These are phyloP conservation scores for Sebastes steindachneri DNA, from an alignment of 2,797 vertebrate species.

Conservation along the genomic window DNA sequence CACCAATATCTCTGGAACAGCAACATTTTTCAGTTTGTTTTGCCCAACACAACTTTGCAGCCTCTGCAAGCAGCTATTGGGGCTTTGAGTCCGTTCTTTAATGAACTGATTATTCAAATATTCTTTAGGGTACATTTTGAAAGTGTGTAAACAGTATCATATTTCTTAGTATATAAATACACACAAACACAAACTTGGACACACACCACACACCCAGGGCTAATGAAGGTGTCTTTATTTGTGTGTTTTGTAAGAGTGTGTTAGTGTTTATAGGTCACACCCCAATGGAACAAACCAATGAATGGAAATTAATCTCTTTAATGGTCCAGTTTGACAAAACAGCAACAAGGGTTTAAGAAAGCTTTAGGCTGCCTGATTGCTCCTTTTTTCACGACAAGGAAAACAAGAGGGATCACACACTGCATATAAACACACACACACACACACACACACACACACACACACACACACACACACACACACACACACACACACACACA, in stretches of 20 bases:
- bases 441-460: no score
- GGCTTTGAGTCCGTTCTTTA: not conserved
- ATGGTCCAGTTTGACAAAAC: slow-evolving; percentile 14
- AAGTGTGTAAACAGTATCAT: not conserved
- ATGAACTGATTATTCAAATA: not conserved
- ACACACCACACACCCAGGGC: not conserved
- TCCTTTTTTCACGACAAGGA: not conserved
- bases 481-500: not conserved
- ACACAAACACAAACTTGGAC: not conserved
- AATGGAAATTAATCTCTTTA: slow-evolving; percentile 14
- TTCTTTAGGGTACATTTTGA: not conserved
- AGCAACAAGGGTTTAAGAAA: not conserved
- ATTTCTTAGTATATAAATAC: not conserved
- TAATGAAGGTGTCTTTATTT: not conserved
- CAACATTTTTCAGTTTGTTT: not conserved
- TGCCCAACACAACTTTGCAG: not conserved
- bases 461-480: not conserved
- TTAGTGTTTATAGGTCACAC: slow-evolving; percentile 6
- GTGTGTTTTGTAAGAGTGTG: not conserved
- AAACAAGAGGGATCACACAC: not conserved
- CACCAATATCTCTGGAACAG: no score
- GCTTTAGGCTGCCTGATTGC: not conserved
- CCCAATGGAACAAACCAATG: not conserved
- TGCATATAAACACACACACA: not conserved
- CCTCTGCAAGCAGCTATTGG: not conserved